A percentile compares a stretch with the other conserved stretches of the same genome.
Conservation (phyloP, 1,140 invertebrate species). For the Aphelenchoides besseyi region DNA sequence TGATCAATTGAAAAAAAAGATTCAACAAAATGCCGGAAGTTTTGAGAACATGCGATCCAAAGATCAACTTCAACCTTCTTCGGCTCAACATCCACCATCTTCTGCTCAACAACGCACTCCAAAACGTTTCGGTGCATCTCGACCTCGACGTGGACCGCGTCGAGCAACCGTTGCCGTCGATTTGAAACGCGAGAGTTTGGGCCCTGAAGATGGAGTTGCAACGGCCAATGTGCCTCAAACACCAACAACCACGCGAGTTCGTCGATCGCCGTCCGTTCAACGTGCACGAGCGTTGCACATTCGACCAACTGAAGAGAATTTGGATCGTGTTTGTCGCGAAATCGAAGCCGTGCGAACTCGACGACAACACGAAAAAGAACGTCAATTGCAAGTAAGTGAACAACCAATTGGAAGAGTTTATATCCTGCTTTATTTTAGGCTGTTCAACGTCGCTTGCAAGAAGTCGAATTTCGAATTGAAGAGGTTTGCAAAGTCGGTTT, state of each 20-base stretch:
- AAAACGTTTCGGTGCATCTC: background rate
- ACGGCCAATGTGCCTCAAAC: background rate
- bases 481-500: slow-evolving; percentile 6
- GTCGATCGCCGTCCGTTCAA: slow-evolving; percentile 1
- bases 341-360: background rate
- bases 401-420: background rate
- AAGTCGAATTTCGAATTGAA: slow-evolving; percentile 5
- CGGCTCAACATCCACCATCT: background rate
- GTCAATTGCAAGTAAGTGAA: slow-evolving; percentile 13
- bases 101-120: slow-evolving; percentile 1
- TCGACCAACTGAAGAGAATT: slow-evolving; percentile 2
- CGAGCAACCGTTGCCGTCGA: slow-evolving; percentile 19
- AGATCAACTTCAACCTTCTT: background rate
- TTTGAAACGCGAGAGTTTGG: slow-evolving; percentile 18
- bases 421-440: background rate
- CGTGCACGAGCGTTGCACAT: slow-evolving; percentile 16
- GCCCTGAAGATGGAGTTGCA: background rate
- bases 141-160: slow-evolving; percentile 14
- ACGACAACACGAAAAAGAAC: slow-evolving; percentile 1
- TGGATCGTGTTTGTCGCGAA: slow-evolving; percentile 11
- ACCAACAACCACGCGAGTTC: background rate
- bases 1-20: background rate
- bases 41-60: too few relatives aligned
- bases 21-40: background rate
- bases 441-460: slow-evolving; percentile 15